Percentiles rank a stretch among this genome's conserved stretches.
phyloP scores from a whole-genome alignment of 2,888 invertebrate genomes.

The Drosophila subsilvestris region DNA sequence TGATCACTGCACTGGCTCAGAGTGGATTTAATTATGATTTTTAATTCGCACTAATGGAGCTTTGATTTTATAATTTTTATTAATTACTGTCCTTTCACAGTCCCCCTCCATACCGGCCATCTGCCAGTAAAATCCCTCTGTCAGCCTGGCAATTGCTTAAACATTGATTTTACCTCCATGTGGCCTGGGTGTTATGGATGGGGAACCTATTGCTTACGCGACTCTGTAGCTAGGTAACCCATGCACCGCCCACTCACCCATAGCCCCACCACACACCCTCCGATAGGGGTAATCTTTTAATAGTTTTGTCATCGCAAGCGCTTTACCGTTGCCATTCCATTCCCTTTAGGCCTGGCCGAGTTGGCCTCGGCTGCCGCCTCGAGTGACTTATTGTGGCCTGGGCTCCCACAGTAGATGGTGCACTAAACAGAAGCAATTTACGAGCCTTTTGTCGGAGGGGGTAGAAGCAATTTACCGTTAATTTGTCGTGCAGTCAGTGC shows the following conservation, averaged over 20 bases:
- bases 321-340: slow-evolving; percentile 24
- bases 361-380: neutral
- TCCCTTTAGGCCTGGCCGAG: slow-evolving; percentile 18
- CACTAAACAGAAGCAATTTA: neutral
- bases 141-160: slow-evolving; percentile 15
- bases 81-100: too few relatives aligned
- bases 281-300: slow-evolving; percentile 39
- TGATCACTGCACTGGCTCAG: slow-evolving; percentile 9
- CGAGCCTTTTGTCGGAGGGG: neutral
- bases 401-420: neutral
- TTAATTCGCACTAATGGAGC: too few relatives aligned
- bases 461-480: slow-evolving; percentile 9
- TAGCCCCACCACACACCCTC: neutral
- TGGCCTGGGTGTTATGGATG: slow-evolving; percentile 17
- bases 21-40: slow-evolving; percentile 25
- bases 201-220: slow-evolving; percentile 43
- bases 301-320: slow-evolving; percentile 55
- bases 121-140: too few relatives aligned
- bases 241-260: slow-evolving; percentile 17
- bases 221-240: slow-evolving; percentile 57
- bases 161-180: slow-evolving; percentile 36
- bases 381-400: neutral
- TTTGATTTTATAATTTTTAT: too few relatives aligned
- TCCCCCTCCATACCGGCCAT: too few relatives aligned
- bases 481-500: slow-evolving; percentile 18